Base-by-base conservation (phyloP, 2,888 invertebrate genomes). In the Acrocera orbiculus region DNA sequence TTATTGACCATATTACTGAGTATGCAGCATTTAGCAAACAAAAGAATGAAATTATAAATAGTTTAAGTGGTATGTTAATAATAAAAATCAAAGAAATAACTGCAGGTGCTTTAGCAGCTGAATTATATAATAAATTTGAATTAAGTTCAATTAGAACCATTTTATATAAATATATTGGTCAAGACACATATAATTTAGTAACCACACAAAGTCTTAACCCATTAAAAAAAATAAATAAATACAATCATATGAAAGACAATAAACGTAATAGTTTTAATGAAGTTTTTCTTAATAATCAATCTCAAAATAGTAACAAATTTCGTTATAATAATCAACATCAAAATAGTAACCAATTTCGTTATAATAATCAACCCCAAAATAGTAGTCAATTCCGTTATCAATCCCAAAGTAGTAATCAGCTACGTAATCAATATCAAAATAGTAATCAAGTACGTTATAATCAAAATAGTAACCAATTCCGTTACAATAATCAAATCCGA, bases 1-100 rank as follows among this genome's bases (percentile, higher is more conserved):
- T 36, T 32, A 28, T 33, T 2, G 30, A 30, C 22, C 16, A 27
- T 22, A 30, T 29, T 13, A 33, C 32, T n/a, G 36, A 37, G 30
- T 33, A 33, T 25, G 32, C 36, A 36, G 20, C 32, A 5, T 33
- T 36, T 24, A 32, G 28, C 28, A 7, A 23, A 23, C 31, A 36
- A 17, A 16, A 27, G 7, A 23, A 16, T 27, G 23, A 36, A 11
- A 29, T 26, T 13, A 29, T 22, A 25, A 23, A 9, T 22, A 32
- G 32, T 20, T 27, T 33, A 11, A 33, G 30, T 24, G 30, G 33
- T 30, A 24, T 29, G 16, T 27, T 36, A 32, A 27, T 36, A 13
- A 28, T 31, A 11, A 36, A 16, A 36, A 31, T 28, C 13, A 35
- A 30, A 16, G 23, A 35, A 24, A 27, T 31, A 5, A 31, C 31